phyloP scores from a whole-genome alignment of 2,797 vertebrate species.

The Poecilia velifera region DNA sequence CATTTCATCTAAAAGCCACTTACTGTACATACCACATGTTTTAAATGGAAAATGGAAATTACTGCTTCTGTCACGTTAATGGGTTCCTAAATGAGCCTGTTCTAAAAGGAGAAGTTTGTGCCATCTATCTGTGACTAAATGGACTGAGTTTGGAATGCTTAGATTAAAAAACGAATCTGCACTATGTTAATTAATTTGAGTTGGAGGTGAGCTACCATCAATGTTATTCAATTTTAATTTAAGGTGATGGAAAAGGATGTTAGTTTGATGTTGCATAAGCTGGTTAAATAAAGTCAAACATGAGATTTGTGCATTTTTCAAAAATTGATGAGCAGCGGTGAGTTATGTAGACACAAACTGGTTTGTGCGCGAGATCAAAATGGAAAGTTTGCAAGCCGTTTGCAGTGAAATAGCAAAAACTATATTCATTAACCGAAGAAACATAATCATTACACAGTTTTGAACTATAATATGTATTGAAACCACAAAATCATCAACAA shows the following conservation, averaged over 20 bases:
- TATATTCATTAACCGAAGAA: not conserved
- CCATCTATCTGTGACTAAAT: not conserved
- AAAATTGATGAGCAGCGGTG: not conserved
- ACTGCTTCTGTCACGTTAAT: conserved; percentile 22
- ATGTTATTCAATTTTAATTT: not conserved
- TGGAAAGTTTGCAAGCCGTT: not conserved
- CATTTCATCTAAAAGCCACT: conserved; percentile 22
- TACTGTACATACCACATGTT: conserved; percentile 10
- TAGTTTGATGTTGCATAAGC: not conserved
- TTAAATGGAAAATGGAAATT: conserved; percentile 18
- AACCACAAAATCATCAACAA: no score
- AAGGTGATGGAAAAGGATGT: not conserved
- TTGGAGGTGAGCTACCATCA: not conserved
- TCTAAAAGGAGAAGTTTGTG: not conserved
- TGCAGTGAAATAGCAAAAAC: no score
- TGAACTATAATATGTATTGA: not conserved
- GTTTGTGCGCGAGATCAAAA: not conserved
- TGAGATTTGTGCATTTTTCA: not conserved
- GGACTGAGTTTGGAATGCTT: not conserved
- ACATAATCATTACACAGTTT: not conserved
- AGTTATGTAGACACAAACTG: not conserved
- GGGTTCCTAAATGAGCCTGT: conserved; percentile 24
- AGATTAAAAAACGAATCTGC: not conserved
- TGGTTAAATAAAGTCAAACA: not conserved
- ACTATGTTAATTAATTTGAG: not conserved